Percentiles rank a stretch among this genome's conserved stretches.
Evolutionary conservation across 2,888 invertebrate species (phyloP).

Genomic region (Meandrusa payeni): DNA sequence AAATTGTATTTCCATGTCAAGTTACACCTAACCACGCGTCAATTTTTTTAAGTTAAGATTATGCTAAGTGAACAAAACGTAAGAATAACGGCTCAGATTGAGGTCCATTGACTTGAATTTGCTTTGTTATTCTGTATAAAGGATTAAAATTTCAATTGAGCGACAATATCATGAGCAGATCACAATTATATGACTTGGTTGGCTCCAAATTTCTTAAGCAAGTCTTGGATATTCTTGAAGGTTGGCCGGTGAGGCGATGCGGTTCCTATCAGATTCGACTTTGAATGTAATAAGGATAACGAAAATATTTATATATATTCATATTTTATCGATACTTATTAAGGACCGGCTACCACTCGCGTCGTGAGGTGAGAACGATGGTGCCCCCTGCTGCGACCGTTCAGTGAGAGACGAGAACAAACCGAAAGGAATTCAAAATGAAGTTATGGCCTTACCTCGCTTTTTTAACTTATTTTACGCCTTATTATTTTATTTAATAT

Average conservation of each 20-base stretch:
- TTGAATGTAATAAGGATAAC: conserved; percentile 47
- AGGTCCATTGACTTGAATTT: too few relatives aligned
- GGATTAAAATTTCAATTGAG: too few relatives aligned
- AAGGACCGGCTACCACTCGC: conserved; percentile 79
- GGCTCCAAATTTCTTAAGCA: too few relatives aligned
- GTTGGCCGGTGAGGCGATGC: conserved; percentile 24
- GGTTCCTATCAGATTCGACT: conserved; percentile 25
- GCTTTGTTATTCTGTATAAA: too few relatives aligned
- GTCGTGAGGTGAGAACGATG: conserved; percentile 80
- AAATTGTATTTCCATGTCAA: conserved; percentile 11
- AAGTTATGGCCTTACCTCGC: conserved; percentile 72
- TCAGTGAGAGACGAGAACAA: conserved; percentile 71
- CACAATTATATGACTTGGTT: too few relatives aligned
- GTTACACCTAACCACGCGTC: conserved; percentile 3
- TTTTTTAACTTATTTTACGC: conserved; percentile 58
- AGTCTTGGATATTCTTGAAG: conserved; percentile 11
- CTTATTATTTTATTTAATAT: conserved; percentile 68
- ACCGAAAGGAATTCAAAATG: conserved; percentile 75
- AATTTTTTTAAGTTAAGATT: too few relatives aligned
- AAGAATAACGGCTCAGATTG: too few relatives aligned
- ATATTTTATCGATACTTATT: conserved; percentile 81
- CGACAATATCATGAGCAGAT: too few relatives aligned
- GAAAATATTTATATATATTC: conserved; percentile 78
- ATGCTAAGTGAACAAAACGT: too few relatives aligned
- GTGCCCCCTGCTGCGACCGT: conserved; percentile 74